These are phyloP conservation scores for Forbesichthys papilliferus DNA, from an alignment of 2,113 vertebrate genomes.

Conservation along the genomic window DNA sequence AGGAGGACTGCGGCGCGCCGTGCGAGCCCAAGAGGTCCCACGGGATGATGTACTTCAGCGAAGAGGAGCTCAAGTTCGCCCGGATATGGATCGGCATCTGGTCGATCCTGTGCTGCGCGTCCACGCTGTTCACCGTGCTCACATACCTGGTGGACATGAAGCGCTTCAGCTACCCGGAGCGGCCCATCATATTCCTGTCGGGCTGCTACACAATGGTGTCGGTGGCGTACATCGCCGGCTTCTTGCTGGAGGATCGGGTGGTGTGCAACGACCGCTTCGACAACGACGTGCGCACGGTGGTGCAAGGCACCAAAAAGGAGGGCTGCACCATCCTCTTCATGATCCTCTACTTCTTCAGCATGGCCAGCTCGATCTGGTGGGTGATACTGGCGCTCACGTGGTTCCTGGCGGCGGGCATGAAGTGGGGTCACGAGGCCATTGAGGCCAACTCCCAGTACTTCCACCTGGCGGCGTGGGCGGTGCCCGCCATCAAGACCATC, in stretches of 20 bases:
- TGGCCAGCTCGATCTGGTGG: slow-evolving; percentile 96
- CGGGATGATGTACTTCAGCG: slow-evolving; percentile 92
- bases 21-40: slow-evolving; percentile 85
- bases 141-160: slow-evolving; percentile 97
- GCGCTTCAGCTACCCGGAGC: slow-evolving; percentile 92
- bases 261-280: slow-evolving; percentile 92
- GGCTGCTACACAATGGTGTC: slow-evolving; percentile 95
- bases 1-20: slow-evolving; percentile 91
- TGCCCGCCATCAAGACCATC: slow-evolving; percentile 90
- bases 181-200: slow-evolving; percentile 94
- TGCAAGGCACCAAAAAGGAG: slow-evolving; percentile 90
- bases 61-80: slow-evolving; percentile 89
- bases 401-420: slow-evolving; percentile 93
- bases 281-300: slow-evolving; percentile 86
- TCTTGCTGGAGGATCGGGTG: slow-evolving; percentile 89
- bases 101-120: slow-evolving; percentile 92
- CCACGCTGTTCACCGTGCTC: slow-evolving; percentile 91
- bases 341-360: slow-evolving; percentile 92
- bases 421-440: slow-evolving; percentile 93
- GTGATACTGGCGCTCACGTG: slow-evolving; percentile 90
- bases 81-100: slow-evolving; percentile 95
- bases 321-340: slow-evolving; percentile 92
- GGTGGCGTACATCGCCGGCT: slow-evolving; percentile 90
- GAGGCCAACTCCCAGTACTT: slow-evolving; percentile 90
- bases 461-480: slow-evolving; percentile 91